These are phyloP conservation scores for Eilema griseolum DNA, from an alignment of 2,888 invertebrate species.

Conservation along the genomic window DNA sequence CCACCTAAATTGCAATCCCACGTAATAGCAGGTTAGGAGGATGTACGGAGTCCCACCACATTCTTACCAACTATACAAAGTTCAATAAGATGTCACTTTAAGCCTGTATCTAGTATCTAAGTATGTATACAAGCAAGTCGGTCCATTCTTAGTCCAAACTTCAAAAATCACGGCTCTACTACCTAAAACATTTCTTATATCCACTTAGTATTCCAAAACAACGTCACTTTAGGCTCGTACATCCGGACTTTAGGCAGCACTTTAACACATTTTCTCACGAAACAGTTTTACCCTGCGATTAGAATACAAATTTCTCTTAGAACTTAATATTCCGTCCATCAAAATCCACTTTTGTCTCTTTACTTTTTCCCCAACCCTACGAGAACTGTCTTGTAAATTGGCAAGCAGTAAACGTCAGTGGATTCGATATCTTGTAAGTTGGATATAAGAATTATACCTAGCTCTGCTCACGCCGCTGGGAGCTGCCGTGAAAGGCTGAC, in stretches of 20 bases:
- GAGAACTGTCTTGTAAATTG: slow-evolving; percentile 17
- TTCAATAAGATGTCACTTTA: no score
- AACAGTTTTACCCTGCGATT: neutral
- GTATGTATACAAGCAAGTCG: neutral
- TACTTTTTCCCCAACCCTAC: slow-evolving; percentile 5
- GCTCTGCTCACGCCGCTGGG: slow-evolving; percentile 1
- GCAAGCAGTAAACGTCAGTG: slow-evolving; percentile 39
- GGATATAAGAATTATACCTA: slow-evolving; percentile 23
- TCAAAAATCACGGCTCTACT: neutral
- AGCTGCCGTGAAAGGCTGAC: slow-evolving; percentile 24
- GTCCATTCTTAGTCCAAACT: neutral
- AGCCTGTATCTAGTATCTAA: neutral
- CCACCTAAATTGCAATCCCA: no score
- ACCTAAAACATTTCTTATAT: neutral
- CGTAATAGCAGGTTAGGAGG: no score
- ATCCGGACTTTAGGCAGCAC: neutral
- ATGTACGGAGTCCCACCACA: no score
- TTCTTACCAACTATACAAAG: no score
- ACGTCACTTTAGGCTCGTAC: neutral
- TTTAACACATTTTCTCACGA: neutral
- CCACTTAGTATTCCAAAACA: neutral
- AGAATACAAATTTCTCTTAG: neutral
- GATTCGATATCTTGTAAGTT: slow-evolving; percentile 24
- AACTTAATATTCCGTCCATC: slow-evolving; percentile 1
- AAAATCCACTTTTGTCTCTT: neutral